Base-by-base conservation (phyloP, 2,113 vertebrate species). In the Stigmatopora nigra region DNA sequence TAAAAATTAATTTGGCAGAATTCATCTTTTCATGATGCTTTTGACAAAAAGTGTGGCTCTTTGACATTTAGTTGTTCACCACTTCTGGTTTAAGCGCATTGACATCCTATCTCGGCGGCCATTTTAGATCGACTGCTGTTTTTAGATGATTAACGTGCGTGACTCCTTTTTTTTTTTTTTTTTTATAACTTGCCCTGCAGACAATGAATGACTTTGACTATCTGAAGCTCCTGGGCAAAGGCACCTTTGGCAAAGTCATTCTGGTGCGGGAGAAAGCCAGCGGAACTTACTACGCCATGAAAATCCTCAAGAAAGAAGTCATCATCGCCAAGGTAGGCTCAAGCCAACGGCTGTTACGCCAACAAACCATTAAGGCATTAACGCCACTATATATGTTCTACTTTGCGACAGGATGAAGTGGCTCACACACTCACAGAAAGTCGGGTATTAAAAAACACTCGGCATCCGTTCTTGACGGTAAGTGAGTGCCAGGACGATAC, bases 141-240 rank as follows among this genome's bases (percentile, higher is more conserved):
- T 31, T 56, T 55, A 20, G 53, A 31, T 25, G 25, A 12, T 14
- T 31, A 31, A 31, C 22, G 15, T 31, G n/a, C 7, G 1, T 51
- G 16, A 8, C 25, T 1, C 25, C 41, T 45, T 46, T 61, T 22
- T 45, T 57, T n/a, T 52, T 38, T 52, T 1, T 0, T 2, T 38
- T n/a, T n/a, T n/a, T n/a, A n/a, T 38, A 19, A 20, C 22, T 7
- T 45, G 20, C 12, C 7, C 13, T 16, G 8, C 83, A 98, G 96
- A 98, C 95, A 80, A 99, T 98, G 96, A 97, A 94, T 35, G 95
- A 99, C 84, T 98, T 99, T 64, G 96, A 99, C 90, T 98, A 99
- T 91, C 92, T 99, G 83, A 99, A 99, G 87, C 92, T 99, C n/a
- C 86, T 99, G 89, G 95, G 95, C 36, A 99, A 99, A 89, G 96